Evolutionary conservation across 1,140 invertebrate genomes (phyloP).

Genomic region (Drosophila nigromelanica): DNA sequence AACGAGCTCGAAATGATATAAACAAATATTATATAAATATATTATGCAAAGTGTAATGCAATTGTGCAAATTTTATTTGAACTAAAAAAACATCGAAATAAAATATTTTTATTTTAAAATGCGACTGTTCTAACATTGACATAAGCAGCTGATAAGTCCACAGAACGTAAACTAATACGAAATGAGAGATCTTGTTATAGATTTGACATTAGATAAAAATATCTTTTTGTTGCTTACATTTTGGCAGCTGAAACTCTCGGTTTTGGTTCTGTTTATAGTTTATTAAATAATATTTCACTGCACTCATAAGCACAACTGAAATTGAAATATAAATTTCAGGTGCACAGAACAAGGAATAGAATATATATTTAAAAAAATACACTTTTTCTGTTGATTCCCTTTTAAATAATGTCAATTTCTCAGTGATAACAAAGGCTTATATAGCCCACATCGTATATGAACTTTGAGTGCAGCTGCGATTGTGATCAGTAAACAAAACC

Average conservation of each 20-base stretch:
- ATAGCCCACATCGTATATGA: background rate
- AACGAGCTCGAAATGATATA: no score
- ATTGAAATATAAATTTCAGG: background rate
- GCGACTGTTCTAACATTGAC: background rate
- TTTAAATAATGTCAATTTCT: background rate
- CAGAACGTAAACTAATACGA: constrained; percentile 5
- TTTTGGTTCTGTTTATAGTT: background rate
- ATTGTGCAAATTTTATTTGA: no score
- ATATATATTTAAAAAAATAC: background rate
- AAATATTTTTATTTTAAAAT: constrained; percentile 1
- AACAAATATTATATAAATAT: no score
- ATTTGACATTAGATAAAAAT: constrained; percentile 4
- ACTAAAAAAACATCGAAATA: background rate
- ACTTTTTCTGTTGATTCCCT: background rate
- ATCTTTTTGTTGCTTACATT: background rate
- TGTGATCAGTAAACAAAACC: background rate
- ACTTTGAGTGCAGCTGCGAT: constrained; percentile 4
- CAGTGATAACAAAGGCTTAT: background rate
- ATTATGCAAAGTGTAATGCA: no score
- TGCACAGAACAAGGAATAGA: background rate
- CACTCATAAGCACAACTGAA: background rate
- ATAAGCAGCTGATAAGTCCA: constrained; percentile 1
- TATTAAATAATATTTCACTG: background rate
- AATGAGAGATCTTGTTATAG: background rate
- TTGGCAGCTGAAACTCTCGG: constrained; percentile 1